These are phyloP conservation scores for Drosophila sechellia DNA, from an alignment of 1,140 invertebrate species.

Conservation along the genomic window DNA sequence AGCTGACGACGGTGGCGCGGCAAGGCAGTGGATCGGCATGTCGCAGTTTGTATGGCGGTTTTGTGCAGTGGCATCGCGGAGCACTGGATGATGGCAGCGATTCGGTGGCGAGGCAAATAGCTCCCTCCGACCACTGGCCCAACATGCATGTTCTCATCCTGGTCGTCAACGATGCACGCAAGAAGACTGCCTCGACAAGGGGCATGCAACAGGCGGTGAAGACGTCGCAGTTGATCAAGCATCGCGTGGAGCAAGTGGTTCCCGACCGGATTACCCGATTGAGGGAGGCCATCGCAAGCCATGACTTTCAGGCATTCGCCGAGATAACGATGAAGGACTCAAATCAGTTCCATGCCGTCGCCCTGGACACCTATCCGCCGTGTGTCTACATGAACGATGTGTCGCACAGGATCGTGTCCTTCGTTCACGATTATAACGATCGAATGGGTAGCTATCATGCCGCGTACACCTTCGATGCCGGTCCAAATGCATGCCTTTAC, in stretches of 20 bases:
- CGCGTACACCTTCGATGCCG: conserved; percentile 99
- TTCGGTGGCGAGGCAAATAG: conserved; percentile 92
- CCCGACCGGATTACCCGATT: conserved; percentile 87
- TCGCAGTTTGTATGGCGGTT: conserved; percentile 96
- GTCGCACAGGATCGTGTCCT: conserved; percentile 91
- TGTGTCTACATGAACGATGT: conserved; percentile 96
- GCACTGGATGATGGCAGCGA: conserved; percentile 89
- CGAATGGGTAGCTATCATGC: conserved; percentile 87
- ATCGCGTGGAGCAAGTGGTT: conserved; percentile 90
- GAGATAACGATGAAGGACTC: conserved; percentile 98
- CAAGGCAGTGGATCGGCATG: conserved; percentile 98
- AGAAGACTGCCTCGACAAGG: conserved; percentile 94
- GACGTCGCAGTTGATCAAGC: conserved; percentile 93
- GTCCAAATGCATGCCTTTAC: conserved; percentile 97
- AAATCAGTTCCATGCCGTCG: conserved; percentile 98
- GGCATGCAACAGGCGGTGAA: conserved; percentile 95
- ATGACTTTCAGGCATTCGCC: conserved; percentile 95
- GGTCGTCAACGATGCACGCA: conserved; percentile 94
- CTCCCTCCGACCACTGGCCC: conserved; percentile 92
- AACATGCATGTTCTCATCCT: conserved; percentile 95
- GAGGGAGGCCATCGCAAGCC: conserved; percentile 89
- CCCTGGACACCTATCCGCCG: conserved; percentile 97
- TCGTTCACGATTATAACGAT: conserved; percentile 94
- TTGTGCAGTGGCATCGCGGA: conserved; percentile 95
- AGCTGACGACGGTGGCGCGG: conserved; percentile 93